phyloP scores from a whole-genome alignment of 2,888 invertebrate species.

The Horisme vitalbata region DNA sequence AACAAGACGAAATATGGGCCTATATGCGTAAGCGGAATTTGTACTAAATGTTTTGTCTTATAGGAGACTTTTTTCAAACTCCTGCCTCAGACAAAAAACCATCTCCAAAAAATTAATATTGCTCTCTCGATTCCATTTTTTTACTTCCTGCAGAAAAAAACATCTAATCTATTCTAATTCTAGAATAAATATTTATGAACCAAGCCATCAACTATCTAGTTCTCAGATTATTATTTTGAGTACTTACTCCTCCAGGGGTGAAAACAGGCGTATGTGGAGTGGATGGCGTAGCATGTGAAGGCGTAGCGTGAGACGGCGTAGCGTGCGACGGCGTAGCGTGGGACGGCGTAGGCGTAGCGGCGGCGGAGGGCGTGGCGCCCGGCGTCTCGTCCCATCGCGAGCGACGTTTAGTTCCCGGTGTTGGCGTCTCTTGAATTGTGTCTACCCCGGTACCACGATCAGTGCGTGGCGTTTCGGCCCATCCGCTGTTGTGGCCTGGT shows the following conservation, averaged over 20 bases:
- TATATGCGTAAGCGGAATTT: no score
- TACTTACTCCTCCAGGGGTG: conserved; percentile 89
- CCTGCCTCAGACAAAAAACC: no score
- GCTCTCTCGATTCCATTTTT: no score
- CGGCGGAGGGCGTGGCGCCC: conserved; percentile 85
- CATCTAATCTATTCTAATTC: no score
- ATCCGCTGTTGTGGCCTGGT: conserved; percentile 97
- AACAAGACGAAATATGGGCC: no score
- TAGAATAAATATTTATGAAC: no score
- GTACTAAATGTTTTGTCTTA: no score
- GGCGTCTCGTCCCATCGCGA: conserved; percentile 99
- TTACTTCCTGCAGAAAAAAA: no score
- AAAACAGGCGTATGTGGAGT: conserved; percentile 86
- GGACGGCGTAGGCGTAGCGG: conserved; percentile 88
- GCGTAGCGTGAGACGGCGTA: conserved; percentile 89
- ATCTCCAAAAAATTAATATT: no score
- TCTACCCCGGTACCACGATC: conserved; percentile 91
- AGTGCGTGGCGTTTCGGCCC: conserved; percentile 99
- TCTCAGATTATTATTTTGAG: no score
- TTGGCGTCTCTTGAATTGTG: conserved; percentile 94
- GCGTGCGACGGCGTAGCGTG: conserved; percentile 88
- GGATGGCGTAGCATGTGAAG: conserved; percentile 85
- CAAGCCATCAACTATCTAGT: no score
- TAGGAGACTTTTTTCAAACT: no score
- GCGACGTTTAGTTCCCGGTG: conserved; percentile 96